Evolutionary conservation across 2,113 vertebrate species (phyloP).

Genomic region (Camarhynchus parvulus): DNA sequence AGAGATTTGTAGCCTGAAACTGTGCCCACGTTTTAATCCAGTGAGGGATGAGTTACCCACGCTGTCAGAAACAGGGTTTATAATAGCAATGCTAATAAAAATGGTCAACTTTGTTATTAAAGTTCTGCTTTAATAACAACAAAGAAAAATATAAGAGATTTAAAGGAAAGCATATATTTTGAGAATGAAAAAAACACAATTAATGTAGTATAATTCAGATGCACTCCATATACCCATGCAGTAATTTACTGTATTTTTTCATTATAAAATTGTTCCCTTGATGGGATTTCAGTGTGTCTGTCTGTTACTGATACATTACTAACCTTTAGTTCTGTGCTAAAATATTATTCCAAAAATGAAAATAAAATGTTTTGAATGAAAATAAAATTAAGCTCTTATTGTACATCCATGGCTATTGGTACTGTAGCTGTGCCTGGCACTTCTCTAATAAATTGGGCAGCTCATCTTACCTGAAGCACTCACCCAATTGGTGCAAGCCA

Average conservation of each 20-base stretch:
- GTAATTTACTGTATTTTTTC: neutral
- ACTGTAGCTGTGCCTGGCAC: neutral
- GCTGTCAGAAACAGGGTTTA: neutral
- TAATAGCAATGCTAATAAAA: neutral
- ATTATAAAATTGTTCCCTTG: neutral
- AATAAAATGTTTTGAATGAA: neutral
- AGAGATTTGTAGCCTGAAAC: neutral
- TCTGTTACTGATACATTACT: neutral
- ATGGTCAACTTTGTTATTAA: neutral
- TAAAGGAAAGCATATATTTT: neutral
- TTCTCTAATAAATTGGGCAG: neutral
- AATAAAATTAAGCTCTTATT: neutral
- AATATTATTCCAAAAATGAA: neutral
- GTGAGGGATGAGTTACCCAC: neutral
- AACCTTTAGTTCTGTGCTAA: neutral
- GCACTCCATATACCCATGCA: neutral
- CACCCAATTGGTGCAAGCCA: neutral
- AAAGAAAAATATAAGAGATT: neutral
- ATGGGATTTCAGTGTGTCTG: neutral
- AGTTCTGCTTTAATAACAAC: neutral
- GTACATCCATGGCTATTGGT: rapidly evolving
- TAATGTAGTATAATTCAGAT: neutral
- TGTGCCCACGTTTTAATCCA: neutral
- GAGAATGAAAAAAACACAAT: neutral
- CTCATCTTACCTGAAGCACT: neutral